These are phyloP conservation scores for Epinephelus awoara DNA, from an alignment of 2,797 vertebrate species.

Conservation along the genomic window DNA sequence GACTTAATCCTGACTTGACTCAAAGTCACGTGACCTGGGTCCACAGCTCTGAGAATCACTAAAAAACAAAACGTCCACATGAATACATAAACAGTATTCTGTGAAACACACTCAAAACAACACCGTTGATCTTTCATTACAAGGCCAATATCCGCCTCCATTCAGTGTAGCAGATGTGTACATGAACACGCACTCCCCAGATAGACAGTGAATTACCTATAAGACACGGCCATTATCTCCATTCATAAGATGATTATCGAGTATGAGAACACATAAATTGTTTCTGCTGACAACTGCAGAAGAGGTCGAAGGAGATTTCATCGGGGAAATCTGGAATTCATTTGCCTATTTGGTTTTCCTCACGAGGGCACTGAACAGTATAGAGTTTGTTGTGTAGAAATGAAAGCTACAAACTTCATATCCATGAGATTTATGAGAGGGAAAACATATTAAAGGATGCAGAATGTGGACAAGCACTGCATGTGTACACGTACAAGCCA, in stretches of 20 bases:
- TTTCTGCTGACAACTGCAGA: constrained; percentile 50
- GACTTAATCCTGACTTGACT: too few relatives aligned
- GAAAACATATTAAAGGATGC: constrained; percentile 27
- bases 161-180: neutral
- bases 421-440: constrained; percentile 17
- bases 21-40: too few relatives aligned
- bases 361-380: constrained; percentile 16
- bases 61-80: too few relatives aligned
- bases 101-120: neutral
- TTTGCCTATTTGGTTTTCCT: constrained; percentile 45
- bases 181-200: neutral
- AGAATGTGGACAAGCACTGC: neutral
- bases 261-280: constrained; percentile 39
- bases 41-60: too few relatives aligned
- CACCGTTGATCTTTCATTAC: neutral
- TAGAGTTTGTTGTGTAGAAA: constrained; percentile 2
- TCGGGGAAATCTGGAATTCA: constrained; percentile 54
- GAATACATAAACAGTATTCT: neutral
- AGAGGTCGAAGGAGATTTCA: constrained; percentile 32
- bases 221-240: constrained; percentile 52
- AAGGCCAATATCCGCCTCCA: neutral
- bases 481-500: constrained; percentile 29
- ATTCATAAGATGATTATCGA: constrained; percentile 51
- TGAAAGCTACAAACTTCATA: constrained; percentile 13
- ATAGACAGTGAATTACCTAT: constrained; percentile 36